Evolutionary conservation across 2,888 invertebrate species (phyloP).

Genomic region (Drosophila melanosoma): DNA sequence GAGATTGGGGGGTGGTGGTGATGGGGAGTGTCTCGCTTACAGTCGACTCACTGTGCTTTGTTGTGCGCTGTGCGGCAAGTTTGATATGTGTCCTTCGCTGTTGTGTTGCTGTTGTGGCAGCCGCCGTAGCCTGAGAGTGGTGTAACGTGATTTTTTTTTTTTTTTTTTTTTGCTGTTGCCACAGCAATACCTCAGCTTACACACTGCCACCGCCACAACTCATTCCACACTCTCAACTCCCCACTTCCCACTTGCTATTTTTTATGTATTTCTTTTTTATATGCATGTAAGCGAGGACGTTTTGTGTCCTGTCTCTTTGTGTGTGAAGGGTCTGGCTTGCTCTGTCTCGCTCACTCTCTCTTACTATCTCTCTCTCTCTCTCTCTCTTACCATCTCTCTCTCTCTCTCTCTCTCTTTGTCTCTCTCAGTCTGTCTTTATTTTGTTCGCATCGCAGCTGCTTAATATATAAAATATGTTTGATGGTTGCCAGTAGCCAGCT

Average conservation of each 20-base stretch:
- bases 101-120: constrained; percentile 39
- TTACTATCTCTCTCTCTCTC: constrained; percentile 5
- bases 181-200: not conserved
- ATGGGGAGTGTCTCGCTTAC: constrained; percentile 29
- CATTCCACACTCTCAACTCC: not conserved
- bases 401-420: constrained; percentile 13
- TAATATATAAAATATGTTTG: constrained; percentile 81
- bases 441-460: constrained; percentile 56
- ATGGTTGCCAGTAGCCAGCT: constrained; percentile 65
- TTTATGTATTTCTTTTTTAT: constrained; percentile 19
- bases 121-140: constrained; percentile 41
- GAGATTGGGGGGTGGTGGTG: not conserved
- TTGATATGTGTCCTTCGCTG: constrained; percentile 45
- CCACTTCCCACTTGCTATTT: constrained; percentile 3
- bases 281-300: constrained; percentile 33
- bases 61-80: constrained; percentile 13
- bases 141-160: constrained; percentile 70
- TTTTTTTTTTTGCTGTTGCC: constrained; percentile 1
- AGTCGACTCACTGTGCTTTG: constrained; percentile 8
- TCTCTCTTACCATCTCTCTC: constrained; percentile 2
- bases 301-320: constrained; percentile 23
- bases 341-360: constrained; percentile 15
- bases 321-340: not conserved
- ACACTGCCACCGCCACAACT: not conserved
- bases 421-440: constrained; percentile 10